Conservation (phyloP, 1,140 invertebrate species). For the Drosophila quadrilineata region DNA sequence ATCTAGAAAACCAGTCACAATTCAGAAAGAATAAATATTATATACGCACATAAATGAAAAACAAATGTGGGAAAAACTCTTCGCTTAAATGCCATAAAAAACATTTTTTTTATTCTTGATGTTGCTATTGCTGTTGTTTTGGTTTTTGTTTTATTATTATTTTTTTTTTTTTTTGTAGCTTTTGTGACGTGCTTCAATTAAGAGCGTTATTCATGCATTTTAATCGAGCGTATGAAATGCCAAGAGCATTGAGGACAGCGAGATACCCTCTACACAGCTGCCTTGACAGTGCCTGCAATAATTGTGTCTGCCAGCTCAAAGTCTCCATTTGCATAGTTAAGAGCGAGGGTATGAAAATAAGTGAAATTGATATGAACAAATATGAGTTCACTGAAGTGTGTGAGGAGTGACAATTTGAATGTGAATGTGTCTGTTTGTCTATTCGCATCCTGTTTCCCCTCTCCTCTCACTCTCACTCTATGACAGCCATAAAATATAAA, state of each 20-base stretch:
- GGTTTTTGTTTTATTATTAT: not conserved
- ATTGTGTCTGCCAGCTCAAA: not conserved
- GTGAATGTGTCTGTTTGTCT: slow-evolving; percentile 6
- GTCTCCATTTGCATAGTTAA: not conserved
- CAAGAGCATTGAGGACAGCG: not conserved
- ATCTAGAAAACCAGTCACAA: not conserved
- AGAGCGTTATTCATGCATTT: slow-evolving; percentile 4
- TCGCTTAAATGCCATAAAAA: not conserved
- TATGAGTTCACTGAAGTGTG: slow-evolving; percentile 19
- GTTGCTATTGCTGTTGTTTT: not conserved
- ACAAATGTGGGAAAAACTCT: not conserved
- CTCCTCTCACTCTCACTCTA: not conserved
- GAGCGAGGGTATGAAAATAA: not conserved
- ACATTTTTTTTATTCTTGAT: not conserved
- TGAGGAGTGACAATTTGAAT: slow-evolving; percentile 2
- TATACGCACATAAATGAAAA: no score
- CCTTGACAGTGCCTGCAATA: not conserved
- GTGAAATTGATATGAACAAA: slow-evolving; percentile 10
- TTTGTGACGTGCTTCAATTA: slow-evolving; percentile 21
- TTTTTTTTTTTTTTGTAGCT: slow-evolving; percentile 2
- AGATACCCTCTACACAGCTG: not conserved
- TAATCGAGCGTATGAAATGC: slow-evolving; percentile 16
- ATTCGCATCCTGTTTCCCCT: not conserved
- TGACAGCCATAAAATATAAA: not conserved
- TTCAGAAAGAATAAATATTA: not conserved